phyloP scores from a whole-genome alignment of 1,140 invertebrate species.

The Saxidomus purpurata region DNA sequence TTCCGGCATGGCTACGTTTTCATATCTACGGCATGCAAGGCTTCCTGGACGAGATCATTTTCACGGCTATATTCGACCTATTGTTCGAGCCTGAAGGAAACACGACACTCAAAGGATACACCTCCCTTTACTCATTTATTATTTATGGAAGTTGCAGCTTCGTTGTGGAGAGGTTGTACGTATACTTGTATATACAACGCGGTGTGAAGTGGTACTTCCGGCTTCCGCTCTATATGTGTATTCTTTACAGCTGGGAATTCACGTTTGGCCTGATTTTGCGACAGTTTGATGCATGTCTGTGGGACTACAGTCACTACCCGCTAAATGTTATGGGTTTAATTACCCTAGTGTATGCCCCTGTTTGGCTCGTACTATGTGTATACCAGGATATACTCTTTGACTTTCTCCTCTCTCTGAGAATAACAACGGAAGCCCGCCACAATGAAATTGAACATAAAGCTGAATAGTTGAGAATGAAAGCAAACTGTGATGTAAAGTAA shows the following conservation, averaged over 20 bases:
- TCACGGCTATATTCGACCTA: conserved; percentile 87
- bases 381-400: conserved; percentile 76
- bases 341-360: conserved; percentile 87
- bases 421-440: conserved; percentile 41
- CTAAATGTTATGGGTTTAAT: conserved; percentile 86
- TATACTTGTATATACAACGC: conserved; percentile 66
- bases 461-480: too few relatives aligned
- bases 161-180: conserved; percentile 86
- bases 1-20: conserved; percentile 81
- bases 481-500: too few relatives aligned
- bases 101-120: conserved; percentile 86
- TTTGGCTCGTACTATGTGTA: conserved; percentile 83
- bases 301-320: conserved; percentile 87
- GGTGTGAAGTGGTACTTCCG: conserved; percentile 78
- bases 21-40: conserved; percentile 88
- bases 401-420: conserved; percentile 74
- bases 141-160: conserved; percentile 87
- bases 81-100: conserved; percentile 84
- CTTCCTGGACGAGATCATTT: conserved; percentile 87
- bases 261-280: conserved; percentile 84
- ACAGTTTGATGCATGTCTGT: conserved; percentile 87
- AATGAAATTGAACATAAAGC: not conserved
- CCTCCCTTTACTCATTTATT: conserved; percentile 87
- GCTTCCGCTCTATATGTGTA: conserved; percentile 85
- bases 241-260: conserved; percentile 87